phyloP scores from a whole-genome alignment of 2,888 invertebrate genomes.

The Lithophane ornitopus region DNA sequence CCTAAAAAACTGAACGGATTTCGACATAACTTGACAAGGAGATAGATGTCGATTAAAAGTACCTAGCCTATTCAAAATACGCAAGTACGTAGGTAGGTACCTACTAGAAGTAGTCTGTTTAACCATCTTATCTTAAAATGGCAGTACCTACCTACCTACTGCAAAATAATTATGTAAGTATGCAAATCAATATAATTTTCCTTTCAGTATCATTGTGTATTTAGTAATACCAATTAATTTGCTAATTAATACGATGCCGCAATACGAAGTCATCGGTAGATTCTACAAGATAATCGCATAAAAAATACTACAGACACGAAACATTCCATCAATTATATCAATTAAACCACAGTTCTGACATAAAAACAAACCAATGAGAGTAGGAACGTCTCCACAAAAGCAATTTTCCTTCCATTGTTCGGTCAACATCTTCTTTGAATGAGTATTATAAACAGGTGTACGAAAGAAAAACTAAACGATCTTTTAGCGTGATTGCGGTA shows the following conservation, averaged over 20 bases:
- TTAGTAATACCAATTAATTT: constrained; percentile 47
- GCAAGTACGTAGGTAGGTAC: too few relatives aligned
- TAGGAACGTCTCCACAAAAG: constrained; percentile 47
- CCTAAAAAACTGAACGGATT: too few relatives aligned
- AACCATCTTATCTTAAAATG: constrained; percentile 11
- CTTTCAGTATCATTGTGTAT: constrained; percentile 38
- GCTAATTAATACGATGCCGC: constrained; percentile 39
- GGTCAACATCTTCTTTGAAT: constrained; percentile 38
- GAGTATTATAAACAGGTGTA: constrained; percentile 26
- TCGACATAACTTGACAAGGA: too few relatives aligned
- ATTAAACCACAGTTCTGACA: constrained; percentile 69
- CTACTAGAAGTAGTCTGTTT: constrained; percentile 13
- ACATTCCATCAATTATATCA: constrained; percentile 72
- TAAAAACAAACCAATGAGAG: constrained; percentile 62
- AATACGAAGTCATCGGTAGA: constrained; percentile 42
- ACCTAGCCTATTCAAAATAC: too few relatives aligned
- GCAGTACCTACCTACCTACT: constrained; percentile 2
- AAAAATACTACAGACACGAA: constrained; percentile 71
- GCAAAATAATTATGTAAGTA: constrained; percentile 47
- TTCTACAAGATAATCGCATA: constrained; percentile 43
- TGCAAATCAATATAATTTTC: constrained; percentile 48
- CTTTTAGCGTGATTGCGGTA: constrained; percentile 17
- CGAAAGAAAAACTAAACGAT: constrained; percentile 43
- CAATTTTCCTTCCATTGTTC: constrained; percentile 73
- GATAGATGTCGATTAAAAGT: too few relatives aligned